These are phyloP conservation scores for Equus przewalskii DNA, from an alignment of 2,113 vertebrate genomes.

Conservation along the genomic window DNA sequence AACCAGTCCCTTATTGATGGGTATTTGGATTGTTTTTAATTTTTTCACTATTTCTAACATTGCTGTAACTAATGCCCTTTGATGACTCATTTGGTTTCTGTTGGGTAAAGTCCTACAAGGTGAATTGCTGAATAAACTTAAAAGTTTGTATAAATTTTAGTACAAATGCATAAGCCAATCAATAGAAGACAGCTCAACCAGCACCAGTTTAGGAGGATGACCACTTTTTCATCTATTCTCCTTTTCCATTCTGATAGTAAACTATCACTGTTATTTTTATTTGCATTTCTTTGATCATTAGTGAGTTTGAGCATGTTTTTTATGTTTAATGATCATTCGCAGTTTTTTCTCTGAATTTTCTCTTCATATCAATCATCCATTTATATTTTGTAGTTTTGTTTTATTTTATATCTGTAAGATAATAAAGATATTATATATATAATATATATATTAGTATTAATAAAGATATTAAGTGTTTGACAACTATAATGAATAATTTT, in stretches of 20 bases:
- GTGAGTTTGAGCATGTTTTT: not conserved
- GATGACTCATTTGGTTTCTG: not conserved
- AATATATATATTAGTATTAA: too few species aligned
- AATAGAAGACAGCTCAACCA: not conserved
- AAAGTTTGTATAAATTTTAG: not conserved
- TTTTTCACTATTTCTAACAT: constrained; percentile 5
- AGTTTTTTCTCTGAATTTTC: not conserved
- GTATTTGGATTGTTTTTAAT: not conserved
- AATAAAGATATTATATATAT: not conserved
- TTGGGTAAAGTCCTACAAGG: not conserved
- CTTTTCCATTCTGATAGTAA: not conserved
- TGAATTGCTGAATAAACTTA: not conserved
- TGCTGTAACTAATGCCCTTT: constrained; percentile 9
- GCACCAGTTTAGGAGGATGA: not conserved
- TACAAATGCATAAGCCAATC: not conserved
- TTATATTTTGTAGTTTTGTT: not conserved
- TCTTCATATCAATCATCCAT: not conserved
- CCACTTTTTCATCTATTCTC: not conserved
- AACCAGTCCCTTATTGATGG: not conserved
- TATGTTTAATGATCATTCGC: not conserved
- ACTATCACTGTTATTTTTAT: not conserved
- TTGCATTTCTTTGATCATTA: not conserved
- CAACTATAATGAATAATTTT: not conserved
- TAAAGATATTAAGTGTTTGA: not conserved
- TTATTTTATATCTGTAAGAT: not conserved